Conservation (phyloP, 2,113 vertebrate genomes). For the Pyxicephalus adspersus region DNA sequence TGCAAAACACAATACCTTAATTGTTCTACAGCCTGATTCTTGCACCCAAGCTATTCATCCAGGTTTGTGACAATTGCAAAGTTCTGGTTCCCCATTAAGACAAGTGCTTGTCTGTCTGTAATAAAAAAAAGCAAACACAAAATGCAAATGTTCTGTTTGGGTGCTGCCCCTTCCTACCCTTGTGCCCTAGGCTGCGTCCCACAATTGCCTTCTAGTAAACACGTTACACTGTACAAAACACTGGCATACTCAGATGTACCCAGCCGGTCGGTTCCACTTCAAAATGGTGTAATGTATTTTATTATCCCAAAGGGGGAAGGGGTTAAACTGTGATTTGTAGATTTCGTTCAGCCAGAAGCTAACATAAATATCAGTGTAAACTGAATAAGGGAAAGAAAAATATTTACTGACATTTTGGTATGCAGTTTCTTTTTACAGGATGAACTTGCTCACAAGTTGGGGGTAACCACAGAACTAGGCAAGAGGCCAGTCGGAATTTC, state of each 20-base stretch:
- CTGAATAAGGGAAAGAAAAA: slow-evolving; percentile 55
- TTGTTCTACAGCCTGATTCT: too few species aligned
- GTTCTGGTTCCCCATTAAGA: too few species aligned
- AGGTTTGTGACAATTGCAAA: too few species aligned
- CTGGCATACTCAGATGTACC: slow-evolving; percentile 17
- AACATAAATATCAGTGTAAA: slow-evolving; percentile 55
- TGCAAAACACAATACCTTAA: too few species aligned
- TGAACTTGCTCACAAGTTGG: slow-evolving; percentile 52
- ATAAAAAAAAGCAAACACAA: too few species aligned
- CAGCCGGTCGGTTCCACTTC: slow-evolving; percentile 2
- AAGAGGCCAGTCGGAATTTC: slow-evolving; percentile 51
- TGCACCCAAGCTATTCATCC: too few species aligned
- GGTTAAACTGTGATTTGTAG: slow-evolving; percentile 54
- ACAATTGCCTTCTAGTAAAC: too few species aligned
- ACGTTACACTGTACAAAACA: background rate
- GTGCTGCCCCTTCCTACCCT: too few species aligned
- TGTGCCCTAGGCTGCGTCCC: too few species aligned
- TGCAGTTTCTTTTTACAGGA: slow-evolving; percentile 53
- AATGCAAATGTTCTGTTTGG: too few species aligned
- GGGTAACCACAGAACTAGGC: slow-evolving; percentile 55
- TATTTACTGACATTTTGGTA: slow-evolving; percentile 57
- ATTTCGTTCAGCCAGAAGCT: slow-evolving; percentile 55
- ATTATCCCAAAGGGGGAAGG: slow-evolving; percentile 35
- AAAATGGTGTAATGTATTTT: slow-evolving; percentile 39
- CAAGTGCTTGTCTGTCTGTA: too few species aligned